Evolutionary conservation across 1,140 invertebrate species (phyloP).

Genomic region (Rhagoletis pomonella): DNA sequence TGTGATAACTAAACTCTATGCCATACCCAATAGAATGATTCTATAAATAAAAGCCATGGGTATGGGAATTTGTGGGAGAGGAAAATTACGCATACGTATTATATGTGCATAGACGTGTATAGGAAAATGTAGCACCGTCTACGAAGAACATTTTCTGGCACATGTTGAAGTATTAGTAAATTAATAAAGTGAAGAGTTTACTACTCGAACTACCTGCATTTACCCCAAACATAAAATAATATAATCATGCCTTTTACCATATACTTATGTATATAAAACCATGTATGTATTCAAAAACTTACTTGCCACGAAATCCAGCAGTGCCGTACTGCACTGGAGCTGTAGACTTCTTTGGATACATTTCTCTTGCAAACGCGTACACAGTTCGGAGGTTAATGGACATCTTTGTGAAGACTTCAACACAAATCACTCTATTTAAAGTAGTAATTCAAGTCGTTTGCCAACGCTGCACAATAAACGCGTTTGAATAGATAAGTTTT

Average conservation of each 20-base stretch:
- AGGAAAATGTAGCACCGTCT: background rate
- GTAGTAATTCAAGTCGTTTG: conserved; percentile 10
- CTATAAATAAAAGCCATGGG: conserved; percentile 44
- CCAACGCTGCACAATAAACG: conserved; percentile 18
- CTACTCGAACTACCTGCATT: background rate
- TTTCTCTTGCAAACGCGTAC: conserved; percentile 83
- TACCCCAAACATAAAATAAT: background rate
- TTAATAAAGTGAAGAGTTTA: background rate
- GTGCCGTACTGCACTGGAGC: conserved; percentile 81
- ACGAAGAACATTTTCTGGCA: background rate
- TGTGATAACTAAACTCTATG: background rate
- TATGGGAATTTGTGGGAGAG: conserved; percentile 4
- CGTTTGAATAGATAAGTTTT: background rate
- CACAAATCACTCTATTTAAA: background rate
- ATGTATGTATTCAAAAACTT: conserved; percentile 66
- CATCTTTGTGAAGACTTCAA: conserved; percentile 58
- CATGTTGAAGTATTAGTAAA: background rate
- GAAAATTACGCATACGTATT: background rate
- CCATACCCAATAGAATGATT: background rate
- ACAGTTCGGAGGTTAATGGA: conserved; percentile 73
- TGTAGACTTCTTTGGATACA: conserved; percentile 81
- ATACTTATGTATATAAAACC: background rate
- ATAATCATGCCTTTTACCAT: background rate
- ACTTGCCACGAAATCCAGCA: conserved; percentile 83
- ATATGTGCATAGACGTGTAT: background rate